Conservation (phyloP, 2,888 invertebrate genomes). For the Dione vanillae region DNA sequence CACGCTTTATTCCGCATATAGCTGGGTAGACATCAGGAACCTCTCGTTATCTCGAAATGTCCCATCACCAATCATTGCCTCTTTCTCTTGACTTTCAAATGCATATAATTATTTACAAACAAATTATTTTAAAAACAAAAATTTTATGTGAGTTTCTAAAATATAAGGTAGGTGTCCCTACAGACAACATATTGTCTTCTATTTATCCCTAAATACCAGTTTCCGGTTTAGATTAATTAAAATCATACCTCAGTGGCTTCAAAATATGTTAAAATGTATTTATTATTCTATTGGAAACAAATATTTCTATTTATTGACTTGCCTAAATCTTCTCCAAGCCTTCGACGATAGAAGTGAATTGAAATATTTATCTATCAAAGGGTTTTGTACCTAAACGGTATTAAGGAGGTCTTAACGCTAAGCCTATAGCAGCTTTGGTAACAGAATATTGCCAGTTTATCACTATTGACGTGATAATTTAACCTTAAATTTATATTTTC, state of each 20-base stretch:
- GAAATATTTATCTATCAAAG: constrained; percentile 3
- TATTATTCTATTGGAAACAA: background rate
- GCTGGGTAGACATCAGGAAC: background rate
- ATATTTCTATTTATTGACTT: background rate
- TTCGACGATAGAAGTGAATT: background rate
- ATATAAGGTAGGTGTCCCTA: too few relatives aligned
- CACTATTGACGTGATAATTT: background rate
- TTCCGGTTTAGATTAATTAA: background rate
- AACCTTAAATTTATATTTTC: background rate
- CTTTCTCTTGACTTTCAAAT: too few relatives aligned
- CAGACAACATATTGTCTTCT: too few relatives aligned
- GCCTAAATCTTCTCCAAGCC: background rate
- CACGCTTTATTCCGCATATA: too few relatives aligned
- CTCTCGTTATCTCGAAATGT: too few relatives aligned
- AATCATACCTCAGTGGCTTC: background rate
- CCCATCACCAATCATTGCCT: too few relatives aligned
- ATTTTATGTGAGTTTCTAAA: too few relatives aligned
- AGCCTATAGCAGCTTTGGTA: constrained; percentile 14
- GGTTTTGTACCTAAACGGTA: constrained; percentile 4
- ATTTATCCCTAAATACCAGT: too few relatives aligned
- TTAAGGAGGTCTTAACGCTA: constrained; percentile 4
- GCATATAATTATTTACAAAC: too few relatives aligned
- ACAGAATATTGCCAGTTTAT: background rate
- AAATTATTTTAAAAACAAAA: too few relatives aligned
- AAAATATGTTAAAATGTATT: too few relatives aligned